These are phyloP conservation scores for Ephialtes manifestator DNA, from an alignment of 2,888 invertebrate species.

Conservation along the genomic window DNA sequence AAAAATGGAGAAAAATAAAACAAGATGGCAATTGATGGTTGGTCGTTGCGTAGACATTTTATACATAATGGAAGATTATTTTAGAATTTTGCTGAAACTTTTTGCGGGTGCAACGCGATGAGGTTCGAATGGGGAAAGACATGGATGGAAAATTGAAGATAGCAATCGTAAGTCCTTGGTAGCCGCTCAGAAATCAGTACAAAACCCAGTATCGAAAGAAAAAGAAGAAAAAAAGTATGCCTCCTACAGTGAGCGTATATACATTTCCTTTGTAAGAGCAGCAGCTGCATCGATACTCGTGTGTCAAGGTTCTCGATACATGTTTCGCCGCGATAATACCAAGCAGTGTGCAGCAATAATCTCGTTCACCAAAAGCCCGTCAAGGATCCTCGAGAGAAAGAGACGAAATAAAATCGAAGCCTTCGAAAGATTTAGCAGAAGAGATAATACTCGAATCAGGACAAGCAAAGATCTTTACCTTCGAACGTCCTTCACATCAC, in stretches of 20 bases:
- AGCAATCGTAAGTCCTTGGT: slow-evolving; percentile 12
- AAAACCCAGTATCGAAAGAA: slow-evolving; percentile 33
- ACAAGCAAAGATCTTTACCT: not conserved
- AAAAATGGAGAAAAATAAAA: too few species aligned
- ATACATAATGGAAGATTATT: too few species aligned
- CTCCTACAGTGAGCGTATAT: not conserved
- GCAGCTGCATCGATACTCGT: slow-evolving; percentile 47
- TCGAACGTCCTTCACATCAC: not conserved
- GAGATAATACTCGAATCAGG: slow-evolving; percentile 31
- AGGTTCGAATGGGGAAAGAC: not conserved
- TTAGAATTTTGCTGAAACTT: too few species aligned
- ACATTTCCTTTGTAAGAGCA: slow-evolving; percentile 34
- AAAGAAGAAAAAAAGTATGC: slow-evolving; percentile 22
- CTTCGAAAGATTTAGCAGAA: slow-evolving; percentile 39
- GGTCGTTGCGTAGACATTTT: too few species aligned
- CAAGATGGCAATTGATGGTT: too few species aligned
- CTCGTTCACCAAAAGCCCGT: slow-evolving; percentile 52
- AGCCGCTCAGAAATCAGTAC: slow-evolving; percentile 22
- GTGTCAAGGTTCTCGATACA: slow-evolving; percentile 59
- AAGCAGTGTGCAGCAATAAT: slow-evolving; percentile 35
- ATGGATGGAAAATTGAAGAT: not conserved
- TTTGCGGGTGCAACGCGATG: not conserved
- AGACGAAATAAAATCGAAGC: slow-evolving; percentile 54
- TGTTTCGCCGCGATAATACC: slow-evolving; percentile 38
- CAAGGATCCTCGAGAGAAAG: slow-evolving; percentile 51